Conservation (phyloP, 2,113 vertebrate genomes). For the Corythaixoides concolor region DNA sequence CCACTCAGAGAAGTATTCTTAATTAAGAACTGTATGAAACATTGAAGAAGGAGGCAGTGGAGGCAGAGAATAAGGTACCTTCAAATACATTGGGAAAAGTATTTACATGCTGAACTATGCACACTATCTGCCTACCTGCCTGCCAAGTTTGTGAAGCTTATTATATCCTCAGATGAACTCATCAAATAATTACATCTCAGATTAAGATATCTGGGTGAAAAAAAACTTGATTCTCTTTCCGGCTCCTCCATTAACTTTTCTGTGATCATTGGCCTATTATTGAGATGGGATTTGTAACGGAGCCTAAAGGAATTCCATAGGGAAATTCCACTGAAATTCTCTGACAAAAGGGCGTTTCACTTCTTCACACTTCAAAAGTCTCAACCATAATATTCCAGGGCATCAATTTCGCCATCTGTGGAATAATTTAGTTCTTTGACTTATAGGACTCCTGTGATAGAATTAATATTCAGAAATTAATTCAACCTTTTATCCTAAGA, state of each 20-base stretch:
- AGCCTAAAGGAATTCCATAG: not conserved
- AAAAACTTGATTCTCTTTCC: not conserved
- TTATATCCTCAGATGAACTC: not conserved
- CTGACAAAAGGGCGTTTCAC: not conserved
- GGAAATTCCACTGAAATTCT: not conserved
- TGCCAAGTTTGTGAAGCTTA: not conserved
- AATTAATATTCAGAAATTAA: not conserved
- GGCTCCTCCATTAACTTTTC: not conserved
- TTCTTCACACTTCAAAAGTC: not conserved
- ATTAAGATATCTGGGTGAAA: not conserved
- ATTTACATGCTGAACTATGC: not conserved
- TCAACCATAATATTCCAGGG: not conserved
- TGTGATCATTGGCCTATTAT: not conserved
- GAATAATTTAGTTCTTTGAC: not conserved
- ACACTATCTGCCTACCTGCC: not conserved
- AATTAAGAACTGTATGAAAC: not conserved
- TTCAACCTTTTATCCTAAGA: not conserved
- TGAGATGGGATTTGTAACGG: not conserved
- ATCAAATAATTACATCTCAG: not conserved
- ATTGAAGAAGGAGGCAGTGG: not conserved
- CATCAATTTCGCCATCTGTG: not conserved
- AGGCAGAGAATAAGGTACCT: not conserved
- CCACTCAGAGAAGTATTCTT: accelerated
- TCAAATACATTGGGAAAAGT: not conserved
- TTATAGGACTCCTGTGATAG: not conserved